Evolutionary conservation across 2,888 invertebrate genomes (phyloP).

Genomic region (Drosophila pullipes): DNA sequence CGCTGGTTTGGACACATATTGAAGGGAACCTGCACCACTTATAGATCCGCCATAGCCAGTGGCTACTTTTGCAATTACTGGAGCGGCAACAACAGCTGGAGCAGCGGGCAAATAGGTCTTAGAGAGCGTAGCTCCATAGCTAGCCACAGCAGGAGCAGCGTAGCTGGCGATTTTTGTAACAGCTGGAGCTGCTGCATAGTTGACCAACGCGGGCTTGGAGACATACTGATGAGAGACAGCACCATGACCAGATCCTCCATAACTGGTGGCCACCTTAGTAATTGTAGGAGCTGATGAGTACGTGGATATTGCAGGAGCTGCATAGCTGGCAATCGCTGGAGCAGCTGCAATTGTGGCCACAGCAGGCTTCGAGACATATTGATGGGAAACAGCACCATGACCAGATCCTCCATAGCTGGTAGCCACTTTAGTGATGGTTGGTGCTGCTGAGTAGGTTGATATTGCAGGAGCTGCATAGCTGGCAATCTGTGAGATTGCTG

Average conservation of each 20-base stretch:
- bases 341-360: not conserved
- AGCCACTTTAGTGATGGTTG: no score
- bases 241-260: conserved; percentile 23
- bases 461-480: not conserved
- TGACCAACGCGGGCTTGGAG: conserved; percentile 45
- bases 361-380: not conserved
- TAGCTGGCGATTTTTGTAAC: conserved; percentile 38
- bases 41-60: conserved; percentile 60
- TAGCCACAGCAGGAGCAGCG: conserved; percentile 75
- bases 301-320: conserved; percentile 51
- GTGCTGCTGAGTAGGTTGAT: rapidly evolving
- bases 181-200: conserved; percentile 27
- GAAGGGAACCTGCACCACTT: conserved; percentile 66
- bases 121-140: conserved; percentile 35
- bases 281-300: conserved; percentile 57
- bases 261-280: conserved; percentile 38
- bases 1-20: conserved; percentile 73
- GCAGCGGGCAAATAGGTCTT: conserved; percentile 51
- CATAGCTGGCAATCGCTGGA: conserved; percentile 53
- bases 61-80: conserved; percentile 42
- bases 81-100: conserved; percentile 49
- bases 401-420: no score
- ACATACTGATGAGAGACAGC: conserved; percentile 39
- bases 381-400: not conserved
- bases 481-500: not conserved